Evolutionary conservation across 2,113 vertebrate genomes (phyloP).

Genomic region (Laticauda colubrina): DNA sequence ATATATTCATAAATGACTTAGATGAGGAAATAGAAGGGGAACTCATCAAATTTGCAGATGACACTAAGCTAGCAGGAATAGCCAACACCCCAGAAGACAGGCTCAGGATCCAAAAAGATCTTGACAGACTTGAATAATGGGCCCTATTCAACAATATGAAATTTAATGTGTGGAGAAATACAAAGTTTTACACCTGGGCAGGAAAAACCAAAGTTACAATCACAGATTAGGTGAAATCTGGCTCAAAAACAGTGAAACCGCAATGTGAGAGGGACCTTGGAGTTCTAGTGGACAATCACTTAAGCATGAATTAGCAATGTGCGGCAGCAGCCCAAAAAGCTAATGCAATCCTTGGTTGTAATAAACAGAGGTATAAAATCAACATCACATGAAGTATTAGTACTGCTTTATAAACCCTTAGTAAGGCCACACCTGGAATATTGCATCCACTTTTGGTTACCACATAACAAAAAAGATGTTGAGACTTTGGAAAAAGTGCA

Average conservation of each 20-base stretch:
- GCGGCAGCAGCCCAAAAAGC: background rate
- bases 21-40: no score
- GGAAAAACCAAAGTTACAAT: background rate
- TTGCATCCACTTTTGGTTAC: background rate
- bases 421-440: background rate
- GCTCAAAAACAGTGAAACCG: background rate
- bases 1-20: no score
- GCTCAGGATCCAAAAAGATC: no score
- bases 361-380: background rate
- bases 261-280: background rate
- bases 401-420: background rate
- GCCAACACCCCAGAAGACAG: no score
- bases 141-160: no score
- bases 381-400: background rate
- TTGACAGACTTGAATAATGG: no score
- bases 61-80: no score
- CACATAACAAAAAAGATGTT: background rate
- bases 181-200: background rate
- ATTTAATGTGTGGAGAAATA: no score
- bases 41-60: no score
- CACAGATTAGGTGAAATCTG: background rate
- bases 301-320: background rate
- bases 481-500: background rate
- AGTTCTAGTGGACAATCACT: background rate
- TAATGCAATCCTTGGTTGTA: background rate